These are phyloP conservation scores for Neria commutata DNA, from an alignment of 2,888 invertebrate species.

Conservation along the genomic window DNA sequence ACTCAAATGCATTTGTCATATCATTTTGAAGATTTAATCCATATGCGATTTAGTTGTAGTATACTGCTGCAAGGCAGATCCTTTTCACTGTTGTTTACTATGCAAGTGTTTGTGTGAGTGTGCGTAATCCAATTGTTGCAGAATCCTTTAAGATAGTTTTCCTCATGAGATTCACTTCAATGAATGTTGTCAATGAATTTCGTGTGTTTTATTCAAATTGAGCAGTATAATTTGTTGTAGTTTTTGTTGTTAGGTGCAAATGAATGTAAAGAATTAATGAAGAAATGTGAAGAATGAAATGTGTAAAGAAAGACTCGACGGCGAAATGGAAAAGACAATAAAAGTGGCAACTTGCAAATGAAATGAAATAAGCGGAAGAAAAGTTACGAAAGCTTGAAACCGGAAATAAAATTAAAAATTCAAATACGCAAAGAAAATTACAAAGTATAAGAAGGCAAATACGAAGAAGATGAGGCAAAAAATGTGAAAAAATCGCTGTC, in stretches of 20 bases:
- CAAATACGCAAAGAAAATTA: not conserved
- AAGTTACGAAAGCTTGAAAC: not conserved
- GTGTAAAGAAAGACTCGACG: too few relatives aligned
- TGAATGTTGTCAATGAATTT: slow-evolving; percentile 3
- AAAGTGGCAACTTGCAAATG: not conserved
- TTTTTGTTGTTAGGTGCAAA: not conserved
- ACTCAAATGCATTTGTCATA: too few relatives aligned
- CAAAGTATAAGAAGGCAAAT: slow-evolving; percentile 5
- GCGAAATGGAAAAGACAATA: not conserved
- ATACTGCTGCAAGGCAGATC: too few relatives aligned
- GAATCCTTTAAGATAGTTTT: slow-evolving; percentile 39
- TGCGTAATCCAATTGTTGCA: not conserved
- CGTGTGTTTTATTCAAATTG: not conserved
- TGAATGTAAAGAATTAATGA: slow-evolving; percentile 9
- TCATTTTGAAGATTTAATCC: too few relatives aligned
- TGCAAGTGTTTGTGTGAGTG: slow-evolving; percentile 13
- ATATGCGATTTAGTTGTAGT: too few relatives aligned
- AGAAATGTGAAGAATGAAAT: slow-evolving; percentile 6
- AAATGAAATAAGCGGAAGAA: not conserved
- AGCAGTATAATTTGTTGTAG: not conserved
- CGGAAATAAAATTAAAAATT: not conserved
- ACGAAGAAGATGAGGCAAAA: slow-evolving; percentile 3
- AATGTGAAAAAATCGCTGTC: slow-evolving; percentile 2
- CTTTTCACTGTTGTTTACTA: too few relatives aligned
- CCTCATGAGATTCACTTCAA: slow-evolving; percentile 5